These are phyloP conservation scores for Caenorhabditis imperialis DNA, from an alignment of 2,888 invertebrate genomes.

Conservation along the genomic window DNA sequence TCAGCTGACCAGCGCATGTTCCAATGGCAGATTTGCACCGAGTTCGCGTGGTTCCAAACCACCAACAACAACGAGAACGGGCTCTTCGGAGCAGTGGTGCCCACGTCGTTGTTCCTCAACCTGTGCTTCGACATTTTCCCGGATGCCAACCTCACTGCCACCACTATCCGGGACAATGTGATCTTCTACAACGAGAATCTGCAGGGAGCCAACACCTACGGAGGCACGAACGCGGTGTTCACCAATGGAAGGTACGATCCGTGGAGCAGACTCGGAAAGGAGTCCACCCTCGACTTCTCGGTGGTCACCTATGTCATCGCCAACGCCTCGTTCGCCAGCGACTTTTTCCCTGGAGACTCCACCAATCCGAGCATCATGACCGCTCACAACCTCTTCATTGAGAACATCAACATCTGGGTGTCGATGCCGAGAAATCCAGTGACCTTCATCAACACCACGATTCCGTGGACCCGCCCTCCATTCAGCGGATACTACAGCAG, in stretches of 20 bases:
- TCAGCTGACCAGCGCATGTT: slow-evolving; percentile 84
- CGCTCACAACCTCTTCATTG: slow-evolving; percentile 51
- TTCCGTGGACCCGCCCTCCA: slow-evolving; percentile 34
- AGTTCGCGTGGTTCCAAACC: slow-evolving; percentile 94
- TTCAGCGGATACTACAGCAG: slow-evolving; percentile 7
- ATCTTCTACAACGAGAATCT: not conserved
- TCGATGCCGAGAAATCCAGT: slow-evolving; percentile 45
- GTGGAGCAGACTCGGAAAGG: slow-evolving; percentile 36
- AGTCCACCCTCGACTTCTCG: slow-evolving; percentile 23
- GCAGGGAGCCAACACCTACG: slow-evolving; percentile 1
- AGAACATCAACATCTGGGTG: slow-evolving; percentile 64
- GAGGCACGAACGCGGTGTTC: slow-evolving; percentile 54
- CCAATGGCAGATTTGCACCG: slow-evolving; percentile 94
- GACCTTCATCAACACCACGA: slow-evolving; percentile 37
- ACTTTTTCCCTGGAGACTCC: slow-evolving; percentile 54
- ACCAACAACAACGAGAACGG: slow-evolving; percentile 81
- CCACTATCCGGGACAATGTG: slow-evolving; percentile 3
- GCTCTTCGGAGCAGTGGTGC: slow-evolving; percentile 62
- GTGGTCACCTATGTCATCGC: slow-evolving; percentile 36
- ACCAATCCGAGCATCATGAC: slow-evolving; percentile 23
- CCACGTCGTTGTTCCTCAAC: slow-evolving; percentile 44
- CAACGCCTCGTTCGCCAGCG: slow-evolving; percentile 48
- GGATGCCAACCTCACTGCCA: slow-evolving; percentile 20
- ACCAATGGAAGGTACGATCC: slow-evolving; percentile 56
- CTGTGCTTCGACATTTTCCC: slow-evolving; percentile 52